Evolutionary conservation across 2,797 vertebrate genomes (phyloP).

Genomic region (Podarcis siculus): DNA sequence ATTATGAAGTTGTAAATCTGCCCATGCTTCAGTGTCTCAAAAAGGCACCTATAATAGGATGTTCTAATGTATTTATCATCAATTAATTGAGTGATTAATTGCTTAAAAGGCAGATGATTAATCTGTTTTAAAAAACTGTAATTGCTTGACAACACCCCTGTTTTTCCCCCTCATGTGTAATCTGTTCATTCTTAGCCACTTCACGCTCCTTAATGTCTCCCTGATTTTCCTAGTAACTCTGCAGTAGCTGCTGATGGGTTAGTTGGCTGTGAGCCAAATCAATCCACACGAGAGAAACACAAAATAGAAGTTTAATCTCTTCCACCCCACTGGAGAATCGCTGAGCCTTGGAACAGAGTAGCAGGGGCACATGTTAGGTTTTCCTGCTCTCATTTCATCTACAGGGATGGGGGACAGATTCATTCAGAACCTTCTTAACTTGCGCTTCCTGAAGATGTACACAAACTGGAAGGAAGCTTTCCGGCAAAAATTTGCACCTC

Average conservation of each 20-base stretch:
- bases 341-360: not conserved
- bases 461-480: not conserved
- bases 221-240: not conserved
- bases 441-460: not conserved
- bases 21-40: not conserved
- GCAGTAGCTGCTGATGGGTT: not conserved
- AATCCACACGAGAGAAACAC: not conserved
- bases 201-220: not conserved
- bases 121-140: not conserved
- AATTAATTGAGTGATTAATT: not conserved
- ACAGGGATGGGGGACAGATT: not conserved
- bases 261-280: not conserved
- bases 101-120: not conserved
- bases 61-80: not conserved
- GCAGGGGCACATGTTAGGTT: not conserved
- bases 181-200: not conserved
- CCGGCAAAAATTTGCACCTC: not conserved
- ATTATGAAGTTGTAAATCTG: not conserved
- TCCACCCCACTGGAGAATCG: not conserved
- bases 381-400: fast-evolving
- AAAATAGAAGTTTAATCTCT: not conserved
- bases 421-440: not conserved
- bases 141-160: not conserved
- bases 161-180: not conserved
- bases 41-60: not conserved